Base-by-base conservation (phyloP, 2,888 invertebrate species). In the Xestoiulus laeticollis region DNA sequence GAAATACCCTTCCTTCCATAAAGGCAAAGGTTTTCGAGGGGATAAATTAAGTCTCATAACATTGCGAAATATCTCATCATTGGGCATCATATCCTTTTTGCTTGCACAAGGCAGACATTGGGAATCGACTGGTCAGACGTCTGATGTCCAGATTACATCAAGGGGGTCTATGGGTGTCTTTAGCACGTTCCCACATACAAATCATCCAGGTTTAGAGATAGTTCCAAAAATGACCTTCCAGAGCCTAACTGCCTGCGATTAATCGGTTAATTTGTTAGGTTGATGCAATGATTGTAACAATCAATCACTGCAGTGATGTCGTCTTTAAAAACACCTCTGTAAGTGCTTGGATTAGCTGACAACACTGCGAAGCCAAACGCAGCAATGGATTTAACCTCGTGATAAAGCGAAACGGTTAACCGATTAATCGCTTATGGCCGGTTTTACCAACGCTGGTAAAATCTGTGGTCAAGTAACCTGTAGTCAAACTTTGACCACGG, bases 41-140 rank as follows among this genome's bases (percentile, higher is more conserved):
- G 68, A 68, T 68, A 68, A 68, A 68, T 68, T 68, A 68, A 68
- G 68, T 68, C 68, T 68, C 26, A 68, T 68, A 68, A 68, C 68
- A 68, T 68, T 26, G 68, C 68, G 68, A 68, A 68, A 68, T 68
- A 26, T 68, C 68, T 16, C 53, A 59, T 59, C 53, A 59, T 59
- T 59, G 53, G 19, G 68, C n/a, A 68, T 68, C 68, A 26, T 68
- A 26, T 16, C 26, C n/a, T 26, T 16, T n/a, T 59, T n/a, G 59
- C 59, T 59, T 22, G 59, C n/a, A 59, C 59, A 59, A n/a, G 68
- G 68, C 68, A 1, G 26, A 68, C 26, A 68, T 68, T 68, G 26
- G 68, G 68, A 68, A 68, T 38, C 38, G 38, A 38, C 38, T 38
- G 68, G 68, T 68, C 26, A 68, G 53, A 5, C 53, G 38, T n/a